Evolutionary conservation across 64 coral and sea anemone genomes (phyloP), one percentile per base, ranked within the genome.

Genomic region (Dendronephthya gigantea): DNA sequence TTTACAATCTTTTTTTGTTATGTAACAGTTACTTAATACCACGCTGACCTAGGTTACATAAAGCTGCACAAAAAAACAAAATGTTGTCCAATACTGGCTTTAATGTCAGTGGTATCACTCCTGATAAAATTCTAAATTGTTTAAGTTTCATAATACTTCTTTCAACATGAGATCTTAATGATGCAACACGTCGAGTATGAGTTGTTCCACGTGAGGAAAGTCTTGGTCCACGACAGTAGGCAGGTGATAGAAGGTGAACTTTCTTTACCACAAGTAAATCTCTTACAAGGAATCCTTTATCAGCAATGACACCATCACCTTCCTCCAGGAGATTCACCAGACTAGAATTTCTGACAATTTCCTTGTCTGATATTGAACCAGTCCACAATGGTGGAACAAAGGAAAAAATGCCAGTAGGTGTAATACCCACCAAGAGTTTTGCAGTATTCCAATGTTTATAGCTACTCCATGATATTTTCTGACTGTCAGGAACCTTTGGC

Each of bases 61-160:
- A 38, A 35, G 90, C 90, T 29, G 90, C 75, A 87, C 52, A 49
- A 34, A 91, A 16, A 76, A 83, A 87, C 12, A 88, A 39, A 86
- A 94, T 94, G 79, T 55, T 94, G 17, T 93, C 88, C 32, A 94
- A 81, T 49, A 88, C 68, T 82, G 89, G 89, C 30, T 88, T 94
- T 16, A 90, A 39, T 22, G 48, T 33, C 40, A 93, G 48, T 28
- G 88, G 92, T 66, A 90, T 90, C 23, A 93, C 82, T 81, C 85
- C 86, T 7, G 88, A 90, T 2, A 93, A 27, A 59, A 93, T 93
- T 9, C 40, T 50, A 47, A 90, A 88, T 68, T 93, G 92, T 81
- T 94, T 90, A 7, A 94, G 75, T 74, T 86, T 87, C 32, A 90
- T 13, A 50, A 90, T 94, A 33, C 87, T 49, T 45, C 92, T 88